Conservation (phyloP, 1,140 invertebrate genomes). For the Epicauta chinensis region DNA sequence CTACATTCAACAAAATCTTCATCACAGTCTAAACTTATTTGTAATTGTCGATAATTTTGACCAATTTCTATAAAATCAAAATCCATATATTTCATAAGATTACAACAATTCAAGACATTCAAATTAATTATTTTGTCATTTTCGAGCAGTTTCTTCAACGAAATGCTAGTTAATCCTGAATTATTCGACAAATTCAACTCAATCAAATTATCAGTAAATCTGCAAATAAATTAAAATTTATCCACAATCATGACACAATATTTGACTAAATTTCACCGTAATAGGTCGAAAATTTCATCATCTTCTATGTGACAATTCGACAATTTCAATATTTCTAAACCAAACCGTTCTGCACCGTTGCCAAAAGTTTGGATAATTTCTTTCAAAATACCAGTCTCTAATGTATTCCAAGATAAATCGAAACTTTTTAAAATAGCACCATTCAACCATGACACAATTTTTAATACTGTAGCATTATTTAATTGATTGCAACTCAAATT, state of each 20-base stretch:
- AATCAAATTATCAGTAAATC: slow-evolving; percentile 34
- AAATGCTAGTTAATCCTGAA: slow-evolving; percentile 33
- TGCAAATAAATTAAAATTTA: slow-evolving; percentile 10
- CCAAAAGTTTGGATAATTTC: slow-evolving; percentile 3
- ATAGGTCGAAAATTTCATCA: slow-evolving; percentile 51
- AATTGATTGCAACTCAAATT: slow-evolving; percentile 54
- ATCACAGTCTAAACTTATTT: slow-evolving; percentile 15
- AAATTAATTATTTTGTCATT: slow-evolving; percentile 24
- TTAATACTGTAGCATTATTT: slow-evolving; percentile 41
- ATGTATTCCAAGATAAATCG: slow-evolving; percentile 42
- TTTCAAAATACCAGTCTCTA: slow-evolving; percentile 38
- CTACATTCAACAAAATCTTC: slow-evolving; percentile 68
- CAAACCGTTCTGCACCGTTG: slow-evolving; percentile 29
- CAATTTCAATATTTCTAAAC: slow-evolving; percentile 42
- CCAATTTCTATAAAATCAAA: too few species aligned
- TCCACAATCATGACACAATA: too few species aligned
- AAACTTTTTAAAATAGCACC: slow-evolving; percentile 42
- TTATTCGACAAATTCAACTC: slow-evolving; percentile 42
- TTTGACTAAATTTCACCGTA: too few species aligned
- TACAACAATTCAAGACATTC: slow-evolving; percentile 25
- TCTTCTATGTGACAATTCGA: slow-evolving; percentile 52
- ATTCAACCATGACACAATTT: slow-evolving; percentile 43
- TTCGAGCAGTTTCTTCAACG: slow-evolving; percentile 40
- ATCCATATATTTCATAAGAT: slow-evolving; percentile 26
- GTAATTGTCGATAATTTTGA: too few species aligned